phyloP scores from a whole-genome alignment of 2,113 vertebrate genomes.

The Progne subis region DNA sequence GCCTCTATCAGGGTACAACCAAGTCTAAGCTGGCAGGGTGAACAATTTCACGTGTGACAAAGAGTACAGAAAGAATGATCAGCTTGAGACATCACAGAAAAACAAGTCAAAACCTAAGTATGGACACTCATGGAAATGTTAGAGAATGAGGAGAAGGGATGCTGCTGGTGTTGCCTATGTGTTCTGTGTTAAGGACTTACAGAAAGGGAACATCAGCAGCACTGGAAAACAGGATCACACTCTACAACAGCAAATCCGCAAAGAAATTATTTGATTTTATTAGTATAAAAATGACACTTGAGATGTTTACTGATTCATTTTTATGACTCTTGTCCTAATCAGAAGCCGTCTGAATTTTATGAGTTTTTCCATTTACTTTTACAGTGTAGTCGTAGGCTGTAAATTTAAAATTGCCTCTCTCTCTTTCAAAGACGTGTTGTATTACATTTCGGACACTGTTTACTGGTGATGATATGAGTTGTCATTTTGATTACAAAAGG shows the following conservation, averaged over 20 bases:
- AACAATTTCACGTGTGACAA: background rate
- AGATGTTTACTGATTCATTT: background rate
- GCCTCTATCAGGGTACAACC: background rate
- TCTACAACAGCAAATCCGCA: background rate
- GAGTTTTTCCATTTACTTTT: background rate
- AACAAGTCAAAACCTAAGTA: background rate
- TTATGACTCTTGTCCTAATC: background rate
- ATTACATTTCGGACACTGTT: constrained; percentile 13
- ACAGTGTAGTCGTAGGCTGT: background rate
- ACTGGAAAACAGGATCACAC: background rate
- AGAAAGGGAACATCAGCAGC: background rate
- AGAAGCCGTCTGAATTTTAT: background rate
- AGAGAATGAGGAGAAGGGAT: background rate
- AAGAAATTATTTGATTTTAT: background rate
- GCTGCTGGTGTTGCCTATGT: background rate
- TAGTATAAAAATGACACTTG: background rate
- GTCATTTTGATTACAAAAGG: constrained; percentile 48
- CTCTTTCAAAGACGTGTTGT: background rate
- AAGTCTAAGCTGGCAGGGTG: background rate
- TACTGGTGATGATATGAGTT: constrained; percentile 19
- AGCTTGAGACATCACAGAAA: background rate
- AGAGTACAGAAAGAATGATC: background rate
- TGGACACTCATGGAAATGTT: background rate
- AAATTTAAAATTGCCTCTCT: background rate
- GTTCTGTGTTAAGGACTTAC: fast-evolving